These are phyloP conservation scores for Dicyrtoma fusca DNA, from an alignment of 2,888 invertebrate species.

Conservation along the genomic window DNA sequence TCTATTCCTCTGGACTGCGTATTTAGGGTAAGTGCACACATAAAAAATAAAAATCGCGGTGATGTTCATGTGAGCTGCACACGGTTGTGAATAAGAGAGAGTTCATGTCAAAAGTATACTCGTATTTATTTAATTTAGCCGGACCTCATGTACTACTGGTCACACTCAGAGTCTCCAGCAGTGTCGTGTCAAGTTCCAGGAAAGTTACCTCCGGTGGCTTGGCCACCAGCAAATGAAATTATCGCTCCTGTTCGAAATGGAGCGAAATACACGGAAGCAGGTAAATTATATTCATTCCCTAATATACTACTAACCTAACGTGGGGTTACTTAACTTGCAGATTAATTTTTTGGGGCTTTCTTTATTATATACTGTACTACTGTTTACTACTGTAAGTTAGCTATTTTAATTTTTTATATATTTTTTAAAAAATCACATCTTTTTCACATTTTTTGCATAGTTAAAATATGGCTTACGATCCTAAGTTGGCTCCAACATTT, in stretches of 20 bases:
- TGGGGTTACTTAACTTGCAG: no score
- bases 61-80: not conserved
- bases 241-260: constrained; percentile 56
- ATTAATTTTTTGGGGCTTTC: no score
- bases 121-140: constrained; percentile 63
- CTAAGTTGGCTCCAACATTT: no score
- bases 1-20: constrained; percentile 67
- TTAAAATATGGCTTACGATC: no score
- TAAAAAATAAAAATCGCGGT: not conserved
- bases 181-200: constrained; percentile 73
- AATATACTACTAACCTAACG: no score
- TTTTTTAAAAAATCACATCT: no score
- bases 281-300: constrained; percentile 54
- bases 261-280: constrained; percentile 61
- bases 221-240: constrained; percentile 68
- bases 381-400: no score
- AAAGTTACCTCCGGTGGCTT: constrained; percentile 71
- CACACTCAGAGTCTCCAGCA: constrained; percentile 73
- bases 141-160: constrained; percentile 89
- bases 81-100: not conserved
- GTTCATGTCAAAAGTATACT: no score
- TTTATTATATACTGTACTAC: no score
- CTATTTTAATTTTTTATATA: no score
- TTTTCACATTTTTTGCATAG: no score
- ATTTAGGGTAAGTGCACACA: constrained; percentile 69